phyloP scores from a whole-genome alignment of 2,888 invertebrate species.

The Drosophila diplacantha region DNA sequence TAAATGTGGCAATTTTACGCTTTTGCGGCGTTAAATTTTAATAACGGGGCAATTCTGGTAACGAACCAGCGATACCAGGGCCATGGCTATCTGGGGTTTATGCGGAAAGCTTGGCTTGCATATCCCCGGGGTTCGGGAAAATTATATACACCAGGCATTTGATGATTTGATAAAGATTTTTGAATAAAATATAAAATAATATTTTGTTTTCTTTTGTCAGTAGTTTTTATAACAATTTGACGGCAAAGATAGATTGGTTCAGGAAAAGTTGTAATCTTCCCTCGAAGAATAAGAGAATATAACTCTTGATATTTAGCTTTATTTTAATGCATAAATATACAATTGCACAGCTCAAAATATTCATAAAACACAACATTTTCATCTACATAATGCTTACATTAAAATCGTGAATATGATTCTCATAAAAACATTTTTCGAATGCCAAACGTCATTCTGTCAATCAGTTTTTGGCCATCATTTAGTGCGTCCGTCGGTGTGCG shows the following conservation, averaged over 20 bases:
- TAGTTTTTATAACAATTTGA: neutral
- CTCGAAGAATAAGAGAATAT: too few relatives aligned
- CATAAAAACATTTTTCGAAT: conserved; percentile 11
- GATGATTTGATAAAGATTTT: neutral
- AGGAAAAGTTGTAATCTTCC: neutral
- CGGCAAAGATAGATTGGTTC: neutral
- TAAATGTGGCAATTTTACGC: conserved; percentile 71
- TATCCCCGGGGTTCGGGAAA: neutral
- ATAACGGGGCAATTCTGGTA: conserved; percentile 56
- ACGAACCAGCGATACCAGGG: conserved; percentile 43
- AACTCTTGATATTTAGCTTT: neutral
- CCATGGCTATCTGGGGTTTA: conserved; percentile 27
- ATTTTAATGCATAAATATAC: neutral
- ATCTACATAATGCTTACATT: neutral
- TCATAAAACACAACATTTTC: neutral
- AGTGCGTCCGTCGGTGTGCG: conserved; percentile 22
- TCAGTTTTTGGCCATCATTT: conserved; percentile 23
- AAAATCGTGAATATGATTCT: neutral
- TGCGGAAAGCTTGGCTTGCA: conserved; percentile 12
- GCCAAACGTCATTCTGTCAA: conserved; percentile 8
- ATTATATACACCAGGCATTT: neutral
- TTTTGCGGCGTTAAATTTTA: conserved; percentile 70
- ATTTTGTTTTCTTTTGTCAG: neutral
- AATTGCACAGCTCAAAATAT: neutral
- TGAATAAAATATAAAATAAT: too few relatives aligned